These are phyloP conservation scores for Druon quercuslanigerum DNA, from an alignment of 1,140 invertebrate species.

Conservation along the genomic window DNA sequence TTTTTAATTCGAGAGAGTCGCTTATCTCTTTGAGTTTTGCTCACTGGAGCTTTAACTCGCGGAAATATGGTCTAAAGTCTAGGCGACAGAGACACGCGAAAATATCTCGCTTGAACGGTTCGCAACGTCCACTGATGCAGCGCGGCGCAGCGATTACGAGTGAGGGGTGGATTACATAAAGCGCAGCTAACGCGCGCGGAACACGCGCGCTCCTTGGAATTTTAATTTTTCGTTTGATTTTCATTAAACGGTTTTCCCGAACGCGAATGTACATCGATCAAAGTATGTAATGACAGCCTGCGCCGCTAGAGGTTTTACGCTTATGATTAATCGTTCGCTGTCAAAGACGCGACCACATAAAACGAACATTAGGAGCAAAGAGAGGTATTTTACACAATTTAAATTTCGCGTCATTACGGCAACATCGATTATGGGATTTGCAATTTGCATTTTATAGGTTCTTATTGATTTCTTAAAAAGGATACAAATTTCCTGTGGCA, in stretches of 20 bases:
- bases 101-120: slow-evolving; percentile 24
- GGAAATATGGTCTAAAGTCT: slow-evolving; percentile 18
- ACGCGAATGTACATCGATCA: slow-evolving; percentile 6
- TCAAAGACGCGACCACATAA: background rate
- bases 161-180: slow-evolving; percentile 28
- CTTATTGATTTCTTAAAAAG: background rate
- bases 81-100: slow-evolving; percentile 1
- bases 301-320: slow-evolving; percentile 4
- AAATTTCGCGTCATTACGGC: slow-evolving; percentile 4
- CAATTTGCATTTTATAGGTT: background rate
- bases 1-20: background rate
- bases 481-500: background rate
- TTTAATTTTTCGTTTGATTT: slow-evolving; percentile 32
- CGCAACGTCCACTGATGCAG: background rate
- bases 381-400: slow-evolving; percentile 5
- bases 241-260: slow-evolving; percentile 23
- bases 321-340: slow-evolving; percentile 10
- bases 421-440: background rate
- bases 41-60: slow-evolving; percentile 10
- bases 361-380: background rate
- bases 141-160: slow-evolving; percentile 18
- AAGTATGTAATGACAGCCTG: slow-evolving; percentile 12
- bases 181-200: slow-evolving; percentile 25
- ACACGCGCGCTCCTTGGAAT: slow-evolving; percentile 26
- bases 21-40: slow-evolving; percentile 19